Percentiles rank a stretch among this genome's conserved stretches.
These are phyloP conservation scores for Ictalurus furcatus DNA, from an alignment of 2,113 vertebrate genomes.

Conservation along the genomic window DNA sequence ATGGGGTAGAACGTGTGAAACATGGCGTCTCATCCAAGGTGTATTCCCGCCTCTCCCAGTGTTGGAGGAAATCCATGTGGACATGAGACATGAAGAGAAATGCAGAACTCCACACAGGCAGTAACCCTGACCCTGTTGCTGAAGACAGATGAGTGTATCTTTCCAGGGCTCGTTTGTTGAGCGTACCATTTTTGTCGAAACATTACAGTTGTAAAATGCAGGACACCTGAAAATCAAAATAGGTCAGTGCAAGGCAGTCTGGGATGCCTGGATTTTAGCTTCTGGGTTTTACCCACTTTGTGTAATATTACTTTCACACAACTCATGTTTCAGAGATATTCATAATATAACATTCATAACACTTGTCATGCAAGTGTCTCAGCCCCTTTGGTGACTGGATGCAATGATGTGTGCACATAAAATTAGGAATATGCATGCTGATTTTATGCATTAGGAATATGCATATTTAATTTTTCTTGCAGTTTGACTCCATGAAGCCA, in stretches of 20 bases:
- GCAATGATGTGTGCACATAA: neutral
- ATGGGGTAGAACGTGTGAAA: neutral
- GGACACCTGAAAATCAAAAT: conserved; percentile 74
- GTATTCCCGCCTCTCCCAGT: neutral
- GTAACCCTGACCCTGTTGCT: neutral
- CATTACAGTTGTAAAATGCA: conserved; percentile 51
- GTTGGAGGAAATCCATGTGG: neutral
- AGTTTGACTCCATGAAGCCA: conserved; percentile 1
- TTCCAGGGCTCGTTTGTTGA: conserved; percentile 24
- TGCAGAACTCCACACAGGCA: neutral
- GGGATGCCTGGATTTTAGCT: conserved; percentile 71
- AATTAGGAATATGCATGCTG: neutral
- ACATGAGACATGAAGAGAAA: neutral
- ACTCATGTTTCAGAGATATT: conserved; percentile 35
- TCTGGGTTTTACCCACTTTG: conserved; percentile 66
- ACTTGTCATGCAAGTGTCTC: conserved; percentile 11
- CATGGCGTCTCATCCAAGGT: neutral
- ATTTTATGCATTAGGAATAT: neutral
- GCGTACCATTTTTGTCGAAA: conserved; percentile 34
- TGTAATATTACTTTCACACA: conserved; percentile 43
- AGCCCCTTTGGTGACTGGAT: neutral
- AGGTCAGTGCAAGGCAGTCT: conserved; percentile 76
- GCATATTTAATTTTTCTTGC: neutral
- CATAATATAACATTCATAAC: conserved; percentile 16
- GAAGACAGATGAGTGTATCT: neutral